Conservation (phyloP, 2,113 vertebrate species). For the Campylomormyrus numenius region DNA sequence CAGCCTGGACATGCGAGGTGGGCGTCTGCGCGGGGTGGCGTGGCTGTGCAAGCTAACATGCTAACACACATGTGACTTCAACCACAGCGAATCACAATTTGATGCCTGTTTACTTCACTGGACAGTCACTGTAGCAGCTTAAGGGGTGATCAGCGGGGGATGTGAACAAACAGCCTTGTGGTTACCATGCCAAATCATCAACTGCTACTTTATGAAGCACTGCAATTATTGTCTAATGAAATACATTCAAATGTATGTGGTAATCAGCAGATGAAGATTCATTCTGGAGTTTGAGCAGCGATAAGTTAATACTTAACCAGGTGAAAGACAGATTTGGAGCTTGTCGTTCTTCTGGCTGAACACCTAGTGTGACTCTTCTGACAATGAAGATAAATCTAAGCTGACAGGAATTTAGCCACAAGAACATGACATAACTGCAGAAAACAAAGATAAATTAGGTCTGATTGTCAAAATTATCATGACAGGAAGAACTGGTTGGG, state of each 20-base stretch:
- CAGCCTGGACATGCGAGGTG: constrained; percentile 90
- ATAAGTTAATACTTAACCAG: neutral
- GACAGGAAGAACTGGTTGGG: neutral
- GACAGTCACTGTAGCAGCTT: neutral
- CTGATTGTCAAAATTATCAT: neutral
- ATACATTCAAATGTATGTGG: neutral
- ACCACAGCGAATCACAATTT: neutral
- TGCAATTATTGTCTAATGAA: neutral
- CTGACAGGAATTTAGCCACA: neutral
- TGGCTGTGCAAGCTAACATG: neutral
- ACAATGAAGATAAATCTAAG: neutral
- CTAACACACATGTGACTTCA: neutral
- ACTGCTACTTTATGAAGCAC: neutral
- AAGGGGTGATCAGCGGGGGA: neutral
- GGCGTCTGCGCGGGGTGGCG: constrained; percentile 20
- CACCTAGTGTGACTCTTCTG: neutral
- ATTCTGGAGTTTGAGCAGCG: neutral
- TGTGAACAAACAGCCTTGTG: neutral
- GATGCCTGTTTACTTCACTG: neutral
- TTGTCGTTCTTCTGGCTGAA: neutral
- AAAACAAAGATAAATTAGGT: neutral
- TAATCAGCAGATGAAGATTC: neutral
- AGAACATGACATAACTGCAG: neutral
- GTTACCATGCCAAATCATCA: neutral
- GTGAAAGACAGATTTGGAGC: neutral